phyloP scores from a whole-genome alignment of 2,113 vertebrate genomes.

The Labrus mixtus region DNA sequence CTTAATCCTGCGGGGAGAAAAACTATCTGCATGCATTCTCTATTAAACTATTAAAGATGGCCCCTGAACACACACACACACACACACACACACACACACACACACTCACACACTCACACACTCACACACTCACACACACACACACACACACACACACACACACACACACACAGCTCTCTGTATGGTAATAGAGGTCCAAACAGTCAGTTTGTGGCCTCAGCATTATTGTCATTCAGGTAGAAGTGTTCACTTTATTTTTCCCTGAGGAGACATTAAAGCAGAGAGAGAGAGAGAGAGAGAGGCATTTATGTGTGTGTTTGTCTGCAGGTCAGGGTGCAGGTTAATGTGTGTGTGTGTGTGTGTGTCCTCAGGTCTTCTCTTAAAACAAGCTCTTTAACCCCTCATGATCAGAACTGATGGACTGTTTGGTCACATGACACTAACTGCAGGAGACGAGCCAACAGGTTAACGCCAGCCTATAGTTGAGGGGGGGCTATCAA shows the following conservation, averaged over 20 bases:
- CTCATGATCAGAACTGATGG: constrained; percentile 2
- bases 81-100: constrained; percentile 43
- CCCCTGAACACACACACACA: constrained; percentile 50
- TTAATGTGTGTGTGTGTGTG: constrained; percentile 59
- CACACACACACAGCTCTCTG: constrained; percentile 63
- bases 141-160: constrained; percentile 54
- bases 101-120: constrained; percentile 55
- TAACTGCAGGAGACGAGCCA: too few species aligned
- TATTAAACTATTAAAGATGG: constrained; percentile 64
- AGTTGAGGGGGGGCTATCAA: too few species aligned
- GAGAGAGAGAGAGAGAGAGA: neutral
- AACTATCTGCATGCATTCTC: constrained; percentile 61
- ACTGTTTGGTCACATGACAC: too few species aligned
- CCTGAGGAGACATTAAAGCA: constrained; percentile 58
- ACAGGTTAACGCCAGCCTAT: too few species aligned
- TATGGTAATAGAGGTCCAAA: constrained; percentile 77
- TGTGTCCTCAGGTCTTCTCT: constrained; percentile 53
- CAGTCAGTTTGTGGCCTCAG: constrained; percentile 38
- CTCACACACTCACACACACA: constrained; percentile 46
- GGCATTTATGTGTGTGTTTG: constrained; percentile 56
- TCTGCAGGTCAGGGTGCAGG: constrained; percentile 42
- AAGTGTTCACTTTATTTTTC: constrained; percentile 62
- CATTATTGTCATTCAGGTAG: constrained; percentile 66
- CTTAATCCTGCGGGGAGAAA: constrained; percentile 65
- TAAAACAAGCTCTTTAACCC: constrained; percentile 50